Conservation (phyloP, 2,113 vertebrate species). For the Arenaria interpres region DNA sequence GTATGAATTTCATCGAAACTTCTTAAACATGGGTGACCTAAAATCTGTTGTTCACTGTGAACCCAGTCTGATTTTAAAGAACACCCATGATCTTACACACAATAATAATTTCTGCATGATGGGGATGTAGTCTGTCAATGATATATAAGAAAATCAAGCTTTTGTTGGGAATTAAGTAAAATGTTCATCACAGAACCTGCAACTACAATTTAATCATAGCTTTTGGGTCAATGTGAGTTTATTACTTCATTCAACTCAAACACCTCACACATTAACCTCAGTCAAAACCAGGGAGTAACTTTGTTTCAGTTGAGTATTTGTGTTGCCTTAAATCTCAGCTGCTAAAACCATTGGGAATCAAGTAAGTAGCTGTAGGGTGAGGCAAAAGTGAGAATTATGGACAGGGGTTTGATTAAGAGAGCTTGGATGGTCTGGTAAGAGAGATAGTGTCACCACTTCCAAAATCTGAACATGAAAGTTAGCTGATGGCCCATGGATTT, state of each 20-base stretch:
- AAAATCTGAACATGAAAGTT: background rate
- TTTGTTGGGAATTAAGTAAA: background rate
- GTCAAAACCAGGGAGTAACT: background rate
- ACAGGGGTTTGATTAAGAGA: background rate
- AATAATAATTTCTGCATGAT: background rate
- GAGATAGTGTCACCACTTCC: background rate
- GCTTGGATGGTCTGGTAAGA: background rate
- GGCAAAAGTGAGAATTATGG: background rate
- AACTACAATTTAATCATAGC: background rate
- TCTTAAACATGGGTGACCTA: background rate
- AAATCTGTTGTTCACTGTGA: background rate
- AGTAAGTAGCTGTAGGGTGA: background rate
- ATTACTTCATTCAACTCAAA: background rate
- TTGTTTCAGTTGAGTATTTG: background rate
- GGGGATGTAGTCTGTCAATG: background rate
- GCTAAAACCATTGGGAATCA: background rate
- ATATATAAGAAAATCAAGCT: background rate
- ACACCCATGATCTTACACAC: background rate
- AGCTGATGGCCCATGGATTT: background rate
- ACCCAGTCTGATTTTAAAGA: background rate
- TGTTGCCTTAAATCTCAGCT: background rate
- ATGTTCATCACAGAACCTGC: background rate
- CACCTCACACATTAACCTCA: background rate
- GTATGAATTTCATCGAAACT: background rate
- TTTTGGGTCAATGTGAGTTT: background rate